phyloP scores from a whole-genome alignment of 1,140 invertebrate genomes.

The Metaphire vulgaris region DNA sequence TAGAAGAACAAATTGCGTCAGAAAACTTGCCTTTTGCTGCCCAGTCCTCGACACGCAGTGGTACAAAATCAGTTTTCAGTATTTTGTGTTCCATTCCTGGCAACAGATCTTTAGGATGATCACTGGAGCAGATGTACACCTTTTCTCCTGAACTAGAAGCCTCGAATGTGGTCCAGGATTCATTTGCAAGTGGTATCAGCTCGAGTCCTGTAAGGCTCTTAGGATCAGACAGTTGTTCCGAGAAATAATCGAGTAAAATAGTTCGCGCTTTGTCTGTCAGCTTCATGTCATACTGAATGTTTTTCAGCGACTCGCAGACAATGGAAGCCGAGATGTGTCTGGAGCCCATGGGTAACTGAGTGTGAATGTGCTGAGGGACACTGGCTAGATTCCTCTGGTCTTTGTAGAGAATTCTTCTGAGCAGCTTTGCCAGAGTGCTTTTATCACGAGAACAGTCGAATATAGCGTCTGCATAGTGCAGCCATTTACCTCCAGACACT shows the following conservation, averaged over 20 bases:
- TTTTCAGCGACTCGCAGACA: slow-evolving; percentile 3
- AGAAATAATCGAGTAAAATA: slow-evolving; percentile 1
- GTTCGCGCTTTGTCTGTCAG: not conserved
- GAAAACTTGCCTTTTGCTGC: not conserved
- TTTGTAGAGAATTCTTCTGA: not conserved
- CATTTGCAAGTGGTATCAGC: slow-evolving; percentile 5
- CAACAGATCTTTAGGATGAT: not conserved
- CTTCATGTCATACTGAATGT: not conserved
- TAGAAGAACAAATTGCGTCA: too few species aligned
- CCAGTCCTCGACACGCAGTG: not conserved
- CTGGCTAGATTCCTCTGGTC: slow-evolving; percentile 1
- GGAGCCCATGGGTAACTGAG: not conserved
- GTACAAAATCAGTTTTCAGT: not conserved
- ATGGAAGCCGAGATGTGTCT: not conserved
- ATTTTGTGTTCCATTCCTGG: not conserved
- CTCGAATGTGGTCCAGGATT: slow-evolving; percentile 6
- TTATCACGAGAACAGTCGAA: not conserved
- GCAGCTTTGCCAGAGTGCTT: not conserved
- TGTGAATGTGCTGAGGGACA: not conserved
- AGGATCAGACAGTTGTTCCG: not conserved
- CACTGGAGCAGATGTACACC: not conserved
- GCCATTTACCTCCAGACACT: not conserved
- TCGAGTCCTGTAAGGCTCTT: not conserved
- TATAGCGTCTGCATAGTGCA: not conserved
- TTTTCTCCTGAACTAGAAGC: not conserved